These are phyloP conservation scores for Petaurus breviceps DNA, from an alignment of 2,113 vertebrate species.

Conservation along the genomic window DNA sequence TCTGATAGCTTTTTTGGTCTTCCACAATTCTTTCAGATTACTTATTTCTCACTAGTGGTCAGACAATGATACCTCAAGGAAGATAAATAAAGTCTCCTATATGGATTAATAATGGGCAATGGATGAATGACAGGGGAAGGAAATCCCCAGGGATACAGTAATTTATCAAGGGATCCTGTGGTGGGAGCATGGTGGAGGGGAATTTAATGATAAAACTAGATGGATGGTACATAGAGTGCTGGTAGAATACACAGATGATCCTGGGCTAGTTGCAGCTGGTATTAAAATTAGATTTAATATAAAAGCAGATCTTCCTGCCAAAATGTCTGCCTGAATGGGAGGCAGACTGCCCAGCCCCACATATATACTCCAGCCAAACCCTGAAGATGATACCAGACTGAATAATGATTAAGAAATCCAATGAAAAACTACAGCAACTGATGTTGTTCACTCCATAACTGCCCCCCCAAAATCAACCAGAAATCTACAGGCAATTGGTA, in stretches of 20 bases:
- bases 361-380: background rate
- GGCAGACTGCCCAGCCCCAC: background rate
- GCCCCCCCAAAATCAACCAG: background rate
- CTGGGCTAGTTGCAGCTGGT: background rate
- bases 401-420: background rate
- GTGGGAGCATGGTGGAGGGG: background rate
- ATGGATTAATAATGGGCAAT: background rate
- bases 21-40: background rate
- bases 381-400: background rate
- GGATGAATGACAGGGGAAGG: background rate
- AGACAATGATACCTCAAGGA: background rate
- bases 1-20: background rate
- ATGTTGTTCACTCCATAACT: background rate
- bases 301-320: background rate
- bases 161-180: background rate
- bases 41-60: background rate
- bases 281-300: background rate
- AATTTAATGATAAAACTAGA: background rate
- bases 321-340: background rate
- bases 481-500: background rate
- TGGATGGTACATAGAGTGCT: background rate
- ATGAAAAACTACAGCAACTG: background rate
- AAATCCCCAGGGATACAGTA: background rate
- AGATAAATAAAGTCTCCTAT: background rate
- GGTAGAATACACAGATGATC: background rate